Conservation (phyloP, 1,140 invertebrate species). For the Drosophila auraria region DNA sequence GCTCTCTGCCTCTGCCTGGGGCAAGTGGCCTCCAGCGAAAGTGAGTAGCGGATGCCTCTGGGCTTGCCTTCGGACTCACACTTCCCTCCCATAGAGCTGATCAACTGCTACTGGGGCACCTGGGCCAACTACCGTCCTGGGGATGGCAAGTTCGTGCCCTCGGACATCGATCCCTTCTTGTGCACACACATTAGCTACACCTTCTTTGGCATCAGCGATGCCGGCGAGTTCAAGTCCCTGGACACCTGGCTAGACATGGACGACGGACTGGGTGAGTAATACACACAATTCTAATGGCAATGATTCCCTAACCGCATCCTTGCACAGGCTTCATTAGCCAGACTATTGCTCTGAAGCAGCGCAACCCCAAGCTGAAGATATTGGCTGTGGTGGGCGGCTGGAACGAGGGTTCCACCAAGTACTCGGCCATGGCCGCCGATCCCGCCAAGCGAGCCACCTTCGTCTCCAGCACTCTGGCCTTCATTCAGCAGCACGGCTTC, state of each 20-base stretch:
- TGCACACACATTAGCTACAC: conserved; percentile 90
- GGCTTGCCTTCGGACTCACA: neutral
- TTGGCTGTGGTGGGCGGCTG: conserved; percentile 92
- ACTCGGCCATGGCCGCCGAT: conserved; percentile 86
- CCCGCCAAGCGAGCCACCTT: conserved; percentile 85
- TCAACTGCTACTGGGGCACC: conserved; percentile 89
- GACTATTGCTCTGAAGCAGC: conserved; percentile 85
- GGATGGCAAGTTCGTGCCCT: conserved; percentile 86
- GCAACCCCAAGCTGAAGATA: conserved; percentile 88
- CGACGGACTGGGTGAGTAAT: conserved; percentile 67
- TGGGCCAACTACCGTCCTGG: conserved; percentile 88
- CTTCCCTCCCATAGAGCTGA: conserved; percentile 85
- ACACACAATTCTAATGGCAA: too few relatives aligned
- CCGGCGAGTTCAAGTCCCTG: conserved; percentile 85
- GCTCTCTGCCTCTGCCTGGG: conserved; percentile 40
- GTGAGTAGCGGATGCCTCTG: conserved; percentile 29
- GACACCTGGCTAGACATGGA: conserved; percentile 88
- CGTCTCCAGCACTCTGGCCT: conserved; percentile 85
- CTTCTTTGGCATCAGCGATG: conserved; percentile 87
- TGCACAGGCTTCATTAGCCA: conserved; percentile 60
- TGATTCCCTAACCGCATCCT: too few relatives aligned
- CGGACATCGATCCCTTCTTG: conserved; percentile 87
- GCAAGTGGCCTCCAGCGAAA: conserved; percentile 39
- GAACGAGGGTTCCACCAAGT: conserved; percentile 89
- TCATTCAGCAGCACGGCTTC: conserved; percentile 86